These are phyloP conservation scores for Phortica okadai DNA, from an alignment of 2,888 invertebrate genomes.

Conservation along the genomic window DNA sequence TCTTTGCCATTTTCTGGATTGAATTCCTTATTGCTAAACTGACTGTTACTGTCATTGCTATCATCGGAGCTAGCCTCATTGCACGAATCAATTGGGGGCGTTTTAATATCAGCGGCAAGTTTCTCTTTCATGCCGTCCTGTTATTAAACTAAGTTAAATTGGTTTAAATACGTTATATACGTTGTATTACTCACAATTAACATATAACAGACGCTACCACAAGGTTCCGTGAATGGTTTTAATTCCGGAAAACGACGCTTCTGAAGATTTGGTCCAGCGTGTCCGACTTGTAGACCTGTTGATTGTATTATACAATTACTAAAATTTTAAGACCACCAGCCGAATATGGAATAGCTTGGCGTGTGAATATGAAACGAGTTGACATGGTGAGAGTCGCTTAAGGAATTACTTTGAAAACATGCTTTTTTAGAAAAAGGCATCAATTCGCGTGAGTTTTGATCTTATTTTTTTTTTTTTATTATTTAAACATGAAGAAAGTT, in stretches of 20 bases:
- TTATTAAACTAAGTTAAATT: neutral
- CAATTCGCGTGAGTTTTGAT: too few relatives aligned
- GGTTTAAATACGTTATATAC: neutral
- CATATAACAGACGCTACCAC: conserved; percentile 92
- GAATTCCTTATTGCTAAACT: conserved; percentile 80
- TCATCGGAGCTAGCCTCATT: conserved; percentile 96
- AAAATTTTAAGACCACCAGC: neutral
- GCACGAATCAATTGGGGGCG: conserved; percentile 87
- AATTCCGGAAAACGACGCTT: conserved; percentile 93
- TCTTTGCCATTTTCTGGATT: conserved; percentile 73
- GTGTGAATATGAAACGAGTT: conserved; percentile 51
- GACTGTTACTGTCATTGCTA: conserved; percentile 92
- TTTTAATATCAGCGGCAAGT: conserved; percentile 79
- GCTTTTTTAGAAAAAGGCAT: neutral
- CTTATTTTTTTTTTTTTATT: too few relatives aligned
- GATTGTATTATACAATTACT: conserved; percentile 34
- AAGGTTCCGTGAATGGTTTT: conserved; percentile 90
- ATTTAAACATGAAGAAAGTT: too few relatives aligned
- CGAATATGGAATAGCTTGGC: neutral
- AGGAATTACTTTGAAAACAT: neutral
- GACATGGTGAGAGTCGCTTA: neutral
- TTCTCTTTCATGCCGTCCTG: conserved; percentile 92
- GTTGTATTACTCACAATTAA: conserved; percentile 81
- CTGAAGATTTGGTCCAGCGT: conserved; percentile 92
- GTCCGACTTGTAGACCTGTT: conserved; percentile 90